A percentile compares a stretch with the other conserved stretches of the same genome.
Evolutionary conservation across 2,888 invertebrate genomes (phyloP).

Genomic region (Eugnorisma glareosa): DNA sequence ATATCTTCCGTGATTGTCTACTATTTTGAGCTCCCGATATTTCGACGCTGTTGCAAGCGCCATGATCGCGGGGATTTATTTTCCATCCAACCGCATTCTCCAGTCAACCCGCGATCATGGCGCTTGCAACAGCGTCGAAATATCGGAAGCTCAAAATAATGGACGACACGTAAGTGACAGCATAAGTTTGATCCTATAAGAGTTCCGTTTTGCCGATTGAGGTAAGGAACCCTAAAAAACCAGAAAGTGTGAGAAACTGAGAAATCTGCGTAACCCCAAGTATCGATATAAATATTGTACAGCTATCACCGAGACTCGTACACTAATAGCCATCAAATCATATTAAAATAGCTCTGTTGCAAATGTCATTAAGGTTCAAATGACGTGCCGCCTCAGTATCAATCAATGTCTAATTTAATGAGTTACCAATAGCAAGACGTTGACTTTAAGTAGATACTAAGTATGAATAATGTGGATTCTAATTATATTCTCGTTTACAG

Average conservation of each 20-base stretch:
- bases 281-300: constrained; percentile 17
- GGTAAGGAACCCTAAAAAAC: too few relatives aligned
- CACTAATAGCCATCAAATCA: constrained; percentile 26
- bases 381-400: constrained; percentile 49
- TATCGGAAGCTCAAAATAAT: too few relatives aligned
- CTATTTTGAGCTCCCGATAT: too few relatives aligned
- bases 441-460: constrained; percentile 15
- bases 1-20: too few relatives aligned
- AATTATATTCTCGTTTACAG: constrained; percentile 36
- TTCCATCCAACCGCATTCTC: too few relatives aligned
- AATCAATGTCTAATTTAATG: constrained; percentile 61
- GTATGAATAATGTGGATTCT: constrained; percentile 40
- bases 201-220: too few relatives aligned
- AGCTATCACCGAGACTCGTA: constrained; percentile 3
- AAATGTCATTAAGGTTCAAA: constrained; percentile 56
- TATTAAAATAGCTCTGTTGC: constrained; percentile 54
- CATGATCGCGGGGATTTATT: too few relatives aligned
- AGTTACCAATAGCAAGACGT: constrained; percentile 35
- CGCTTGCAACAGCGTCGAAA: too few relatives aligned
- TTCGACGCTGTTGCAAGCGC: too few relatives aligned
- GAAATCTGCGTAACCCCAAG: background rate
- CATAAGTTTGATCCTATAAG: too few relatives aligned
- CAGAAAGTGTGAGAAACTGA: background rate
- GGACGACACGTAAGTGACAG: too few relatives aligned
- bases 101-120: too few relatives aligned